Conservation (phyloP, 2,797 vertebrate genomes). For the Knipowitschia caucasica region DNA sequence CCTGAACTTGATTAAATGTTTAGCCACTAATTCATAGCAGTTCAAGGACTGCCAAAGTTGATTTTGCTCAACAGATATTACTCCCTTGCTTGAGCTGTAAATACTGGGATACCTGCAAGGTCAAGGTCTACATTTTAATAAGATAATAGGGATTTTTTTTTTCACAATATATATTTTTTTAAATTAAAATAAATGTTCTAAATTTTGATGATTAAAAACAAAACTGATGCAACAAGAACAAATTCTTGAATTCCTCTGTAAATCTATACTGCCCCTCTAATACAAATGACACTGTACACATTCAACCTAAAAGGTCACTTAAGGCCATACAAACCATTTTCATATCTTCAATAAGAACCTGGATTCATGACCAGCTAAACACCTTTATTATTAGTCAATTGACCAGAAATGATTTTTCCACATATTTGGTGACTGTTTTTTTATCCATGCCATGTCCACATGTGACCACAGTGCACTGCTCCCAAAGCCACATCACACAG, state of each 20-base stretch:
- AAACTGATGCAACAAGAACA: no score
- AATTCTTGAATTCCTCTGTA: no score
- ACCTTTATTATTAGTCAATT: conserved; percentile 4
- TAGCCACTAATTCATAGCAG: conserved; percentile 59
- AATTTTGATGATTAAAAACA: no score
- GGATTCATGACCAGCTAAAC: conserved; percentile 8
- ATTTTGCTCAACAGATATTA: conserved; percentile 52
- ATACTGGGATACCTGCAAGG: conserved; percentile 64
- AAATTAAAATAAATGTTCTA: no score
- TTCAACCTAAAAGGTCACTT: conserved; percentile 26
- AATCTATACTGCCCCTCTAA: no score
- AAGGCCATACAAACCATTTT: conserved; percentile 7
- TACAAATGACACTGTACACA: conserved; percentile 45
- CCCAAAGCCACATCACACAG: conserved; percentile 61
- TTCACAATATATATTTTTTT: no score
- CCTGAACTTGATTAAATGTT: conserved; percentile 59
- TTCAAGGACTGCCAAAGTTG: conserved; percentile 61
- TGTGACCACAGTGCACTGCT: conserved; percentile 37
- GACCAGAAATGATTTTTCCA: conserved; percentile 41
- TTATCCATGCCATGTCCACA: conserved; percentile 53
- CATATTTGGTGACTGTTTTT: conserved; percentile 40
- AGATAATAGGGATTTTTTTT: no score
- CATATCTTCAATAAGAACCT: conserved; percentile 1
- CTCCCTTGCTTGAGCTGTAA: conserved; percentile 62
- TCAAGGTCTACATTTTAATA: conserved; percentile 57